Percentiles rank a stretch among this genome's conserved stretches.
Evolutionary conservation across 2,113 vertebrate genomes (phyloP).

Genomic region (Corythornis cristatus): DNA sequence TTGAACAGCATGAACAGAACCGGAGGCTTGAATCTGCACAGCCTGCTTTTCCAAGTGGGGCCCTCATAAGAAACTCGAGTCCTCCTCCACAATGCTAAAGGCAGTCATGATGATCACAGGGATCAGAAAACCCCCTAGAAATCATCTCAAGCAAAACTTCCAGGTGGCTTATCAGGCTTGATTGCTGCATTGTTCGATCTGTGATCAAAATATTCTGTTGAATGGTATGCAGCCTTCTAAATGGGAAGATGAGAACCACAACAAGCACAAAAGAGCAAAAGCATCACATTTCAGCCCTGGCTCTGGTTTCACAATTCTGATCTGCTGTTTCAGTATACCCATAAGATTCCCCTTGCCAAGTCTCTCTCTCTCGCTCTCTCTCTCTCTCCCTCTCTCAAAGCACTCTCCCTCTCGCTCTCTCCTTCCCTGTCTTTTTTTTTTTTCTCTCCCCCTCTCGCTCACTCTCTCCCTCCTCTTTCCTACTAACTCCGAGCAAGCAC

Average conservation of each 20-base stretch:
- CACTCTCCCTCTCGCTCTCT: constrained; percentile 57
- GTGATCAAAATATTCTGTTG: constrained; percentile 72
- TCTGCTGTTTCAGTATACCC: constrained; percentile 76
- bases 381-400: constrained; percentile 34
- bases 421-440: constrained; percentile 64
- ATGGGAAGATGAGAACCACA: constrained; percentile 68
- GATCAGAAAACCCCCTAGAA: constrained; percentile 79
- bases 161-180: constrained; percentile 71
- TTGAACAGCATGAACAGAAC: constrained; percentile 71
- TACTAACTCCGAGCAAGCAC: constrained; percentile 73
- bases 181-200: constrained; percentile 75
- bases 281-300: constrained; percentile 79
- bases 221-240: constrained; percentile 63
- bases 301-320: constrained; percentile 78
- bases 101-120: constrained; percentile 81
- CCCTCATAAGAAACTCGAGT: constrained; percentile 79
- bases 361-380: constrained; percentile 52
- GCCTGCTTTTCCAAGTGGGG: constrained; percentile 77
- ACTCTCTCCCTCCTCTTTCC: constrained; percentile 57
- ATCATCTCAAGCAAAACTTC: constrained; percentile 81
- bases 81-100: constrained; percentile 84
- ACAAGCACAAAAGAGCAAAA: constrained; percentile 73
- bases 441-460: constrained; percentile 19
- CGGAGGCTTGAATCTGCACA: constrained; percentile 78
- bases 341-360: constrained; percentile 74